Evolutionary conservation across 2,113 vertebrate species (phyloP).

Genomic region (Scolopax mira): DNA sequence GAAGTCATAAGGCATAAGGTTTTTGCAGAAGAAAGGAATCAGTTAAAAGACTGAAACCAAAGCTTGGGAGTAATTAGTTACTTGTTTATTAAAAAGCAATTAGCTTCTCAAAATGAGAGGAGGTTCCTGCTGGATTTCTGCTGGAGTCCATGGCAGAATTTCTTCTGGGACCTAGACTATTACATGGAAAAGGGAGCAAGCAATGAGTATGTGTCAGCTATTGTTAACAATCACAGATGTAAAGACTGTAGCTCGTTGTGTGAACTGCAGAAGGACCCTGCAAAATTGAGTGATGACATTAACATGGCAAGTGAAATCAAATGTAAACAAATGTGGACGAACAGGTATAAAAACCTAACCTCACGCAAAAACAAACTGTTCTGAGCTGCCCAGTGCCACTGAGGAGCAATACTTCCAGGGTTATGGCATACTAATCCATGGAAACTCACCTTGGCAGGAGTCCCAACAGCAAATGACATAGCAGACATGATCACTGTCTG

Average conservation of each 20-base stretch:
- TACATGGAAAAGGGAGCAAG: background rate
- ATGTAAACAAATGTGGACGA: background rate
- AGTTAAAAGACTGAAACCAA: background rate
- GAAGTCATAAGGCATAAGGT: background rate
- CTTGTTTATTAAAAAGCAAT: background rate
- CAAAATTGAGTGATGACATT: background rate
- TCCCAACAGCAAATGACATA: background rate
- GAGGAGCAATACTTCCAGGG: background rate
- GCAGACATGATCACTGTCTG: background rate
- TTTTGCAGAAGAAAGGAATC: background rate
- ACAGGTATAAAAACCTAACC: background rate
- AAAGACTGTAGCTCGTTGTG: background rate
- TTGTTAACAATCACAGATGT: background rate
- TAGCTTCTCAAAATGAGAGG: background rate
- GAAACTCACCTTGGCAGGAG: background rate
- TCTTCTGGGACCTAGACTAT: background rate
- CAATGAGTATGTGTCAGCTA: background rate
- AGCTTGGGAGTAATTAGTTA: background rate
- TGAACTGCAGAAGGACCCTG: background rate
- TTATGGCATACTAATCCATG: background rate
- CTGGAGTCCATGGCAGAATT: background rate
- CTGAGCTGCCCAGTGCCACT: background rate
- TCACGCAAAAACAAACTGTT: background rate
- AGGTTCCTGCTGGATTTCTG: background rate
- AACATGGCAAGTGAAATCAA: background rate